Percentiles rank a stretch among this genome's conserved stretches.
Evolutionary conservation across 2,113 vertebrate species (phyloP).

Genomic region (Tachysurus vachellii): DNA sequence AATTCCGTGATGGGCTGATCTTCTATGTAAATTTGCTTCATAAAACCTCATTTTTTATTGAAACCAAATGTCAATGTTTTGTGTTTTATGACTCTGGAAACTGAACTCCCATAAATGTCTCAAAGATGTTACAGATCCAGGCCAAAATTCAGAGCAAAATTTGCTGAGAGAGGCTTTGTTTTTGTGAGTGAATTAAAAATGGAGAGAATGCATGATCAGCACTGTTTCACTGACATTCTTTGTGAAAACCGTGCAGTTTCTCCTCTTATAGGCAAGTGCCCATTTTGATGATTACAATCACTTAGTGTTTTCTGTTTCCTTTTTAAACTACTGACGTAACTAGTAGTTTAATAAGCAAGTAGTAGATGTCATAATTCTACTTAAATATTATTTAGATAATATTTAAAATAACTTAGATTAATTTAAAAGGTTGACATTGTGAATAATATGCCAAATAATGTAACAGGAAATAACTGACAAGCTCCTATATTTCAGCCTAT

Average conservation of each 20-base stretch:
- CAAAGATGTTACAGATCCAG: background rate
- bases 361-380: background rate
- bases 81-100: constrained; percentile 31
- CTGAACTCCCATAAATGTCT: constrained; percentile 15
- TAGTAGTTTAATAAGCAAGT: no score
- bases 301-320: background rate
- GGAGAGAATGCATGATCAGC: constrained; percentile 21
- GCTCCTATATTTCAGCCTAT: background rate
- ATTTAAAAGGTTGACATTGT: background rate
- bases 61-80: constrained; percentile 6
- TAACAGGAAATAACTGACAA: background rate
- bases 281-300: background rate
- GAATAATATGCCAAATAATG: background rate
- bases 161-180: constrained; percentile 24
- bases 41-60: background rate
- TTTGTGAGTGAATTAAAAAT: constrained; percentile 21
- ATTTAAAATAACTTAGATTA: background rate
- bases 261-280: background rate
- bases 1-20: background rate
- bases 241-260: background rate
- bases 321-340: background rate
- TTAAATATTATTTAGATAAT: background rate
- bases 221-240: constrained; percentile 13
- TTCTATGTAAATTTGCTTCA: background rate
- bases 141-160: background rate